Evolutionary conservation across 2,797 vertebrate genomes (phyloP).

Genomic region (Muscicapa striata): DNA sequence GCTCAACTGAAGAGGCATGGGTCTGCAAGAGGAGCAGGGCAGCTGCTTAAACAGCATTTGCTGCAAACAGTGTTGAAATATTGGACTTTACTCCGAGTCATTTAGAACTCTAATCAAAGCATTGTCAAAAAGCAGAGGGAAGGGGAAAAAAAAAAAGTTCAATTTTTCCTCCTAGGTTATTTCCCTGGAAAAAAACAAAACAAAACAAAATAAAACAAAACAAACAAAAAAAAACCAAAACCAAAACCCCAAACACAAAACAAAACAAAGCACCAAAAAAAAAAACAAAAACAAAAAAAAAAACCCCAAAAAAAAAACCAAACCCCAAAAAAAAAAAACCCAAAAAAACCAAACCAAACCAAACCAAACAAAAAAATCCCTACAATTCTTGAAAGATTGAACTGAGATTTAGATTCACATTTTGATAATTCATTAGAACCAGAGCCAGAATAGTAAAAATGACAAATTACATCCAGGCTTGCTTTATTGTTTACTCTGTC

Average conservation of each 20-base stretch:
- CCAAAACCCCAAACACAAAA: no score
- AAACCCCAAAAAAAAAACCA: no score
- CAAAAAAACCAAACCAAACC: no score
- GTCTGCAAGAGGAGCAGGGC: background rate
- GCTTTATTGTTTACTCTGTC: background rate
- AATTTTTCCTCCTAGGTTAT: background rate
- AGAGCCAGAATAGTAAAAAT: background rate
- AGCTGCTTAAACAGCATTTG: background rate
- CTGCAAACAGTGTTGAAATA: background rate
- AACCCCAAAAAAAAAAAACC: no score
- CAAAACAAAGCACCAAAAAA: no score
- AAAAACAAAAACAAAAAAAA: no score
- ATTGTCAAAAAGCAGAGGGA: background rate
- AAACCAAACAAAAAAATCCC: no score
- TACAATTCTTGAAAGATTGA: background rate
- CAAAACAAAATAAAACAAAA: background rate
- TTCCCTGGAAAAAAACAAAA: background rate
- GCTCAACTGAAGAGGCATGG: background rate
- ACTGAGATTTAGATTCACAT: background rate
- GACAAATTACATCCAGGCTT: background rate
- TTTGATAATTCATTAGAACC: background rate
- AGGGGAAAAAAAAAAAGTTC: background rate
- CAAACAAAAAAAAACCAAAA: no score
- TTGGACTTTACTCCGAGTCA: background rate
- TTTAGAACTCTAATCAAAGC: background rate